Evolutionary conservation across 2,113 vertebrate genomes (phyloP).

Genomic region (Pterocles gutturalis): DNA sequence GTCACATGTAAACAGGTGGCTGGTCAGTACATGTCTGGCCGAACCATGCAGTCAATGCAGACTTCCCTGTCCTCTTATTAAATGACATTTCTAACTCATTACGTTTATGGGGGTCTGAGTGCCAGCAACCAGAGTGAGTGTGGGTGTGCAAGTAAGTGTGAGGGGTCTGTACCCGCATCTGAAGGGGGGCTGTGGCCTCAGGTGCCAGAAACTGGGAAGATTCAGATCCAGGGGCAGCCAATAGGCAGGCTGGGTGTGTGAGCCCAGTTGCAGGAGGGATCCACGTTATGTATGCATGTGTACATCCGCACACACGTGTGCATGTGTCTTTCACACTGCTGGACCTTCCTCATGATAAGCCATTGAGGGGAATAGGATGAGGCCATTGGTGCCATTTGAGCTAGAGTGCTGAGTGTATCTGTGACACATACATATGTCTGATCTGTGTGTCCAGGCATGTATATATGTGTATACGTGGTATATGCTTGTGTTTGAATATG

Average conservation of each 20-base stretch:
- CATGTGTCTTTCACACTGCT: not conserved
- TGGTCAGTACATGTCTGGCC: not conserved
- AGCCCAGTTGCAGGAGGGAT: not conserved
- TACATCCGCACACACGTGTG: accelerated
- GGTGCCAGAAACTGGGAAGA: not conserved
- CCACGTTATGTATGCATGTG: accelerated
- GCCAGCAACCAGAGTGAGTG: not conserved
- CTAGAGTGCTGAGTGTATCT: not conserved
- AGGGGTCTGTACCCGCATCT: not conserved
- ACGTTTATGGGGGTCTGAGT: not conserved
- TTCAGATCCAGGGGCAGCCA: not conserved
- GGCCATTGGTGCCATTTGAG: not conserved
- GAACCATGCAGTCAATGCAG: not conserved
- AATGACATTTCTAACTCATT: not conserved
- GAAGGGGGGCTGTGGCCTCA: not conserved
- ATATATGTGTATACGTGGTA: not conserved
- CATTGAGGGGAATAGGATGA: not conserved
- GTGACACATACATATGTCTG: not conserved
- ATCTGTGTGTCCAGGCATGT: not conserved
- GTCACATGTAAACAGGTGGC: not conserved
- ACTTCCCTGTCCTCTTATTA: not conserved
- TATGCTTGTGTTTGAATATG: not conserved
- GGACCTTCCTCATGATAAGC: not conserved
- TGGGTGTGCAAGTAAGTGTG: not conserved
- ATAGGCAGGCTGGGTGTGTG: not conserved